Evolutionary conservation across 2,113 vertebrate genomes (phyloP), one percentile per base, ranked within the genome.

Genomic region (Chionis minor): DNA sequence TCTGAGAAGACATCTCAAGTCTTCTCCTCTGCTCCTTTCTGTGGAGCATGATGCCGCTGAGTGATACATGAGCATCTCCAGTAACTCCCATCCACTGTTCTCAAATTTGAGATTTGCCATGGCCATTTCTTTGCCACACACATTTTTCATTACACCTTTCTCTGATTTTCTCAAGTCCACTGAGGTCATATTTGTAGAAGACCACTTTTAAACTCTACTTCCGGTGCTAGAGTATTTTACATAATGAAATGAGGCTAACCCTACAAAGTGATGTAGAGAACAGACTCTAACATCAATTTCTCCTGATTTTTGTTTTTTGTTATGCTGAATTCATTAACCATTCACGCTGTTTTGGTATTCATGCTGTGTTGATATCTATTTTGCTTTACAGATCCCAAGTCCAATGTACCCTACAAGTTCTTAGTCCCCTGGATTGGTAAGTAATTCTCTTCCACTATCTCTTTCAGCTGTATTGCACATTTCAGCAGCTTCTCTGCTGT

Each of bases 391-490:
- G 97, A 97, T 61, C 45, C 58, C 14, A 97, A 97, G 86, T 1
- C 87, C n/a, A 13, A 8, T 8, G 0, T 85, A 17, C 13, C 70
- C 35, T 97, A 97, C 51, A 38, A 22, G 21, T 80, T 94, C n/a
- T 1, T 94, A 4, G 1, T 67, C 71, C 93, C 96, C n/a, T 97
- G 97, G 97, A 95, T 94, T 4, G 95, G 97, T 96, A 92, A 92
- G 90, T 63, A 75, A 33, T 81, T 54, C 54, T 61, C 20, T 79
- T 90, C 56, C 47, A 21, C 92, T 77, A 54, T 10, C 18, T 5
- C 65, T 81, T 47, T 51, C 44, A 42, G 12, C 9, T 4, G 3
- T 9, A 11, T 11, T 20, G 27, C 30, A 24, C 11, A 10, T 74
- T 80, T 54, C 52, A 72, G 47, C 4, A 2, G 24, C 20, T 82